Conservation (phyloP, 2,113 vertebrate genomes). For the Jacana jacana region DNA sequence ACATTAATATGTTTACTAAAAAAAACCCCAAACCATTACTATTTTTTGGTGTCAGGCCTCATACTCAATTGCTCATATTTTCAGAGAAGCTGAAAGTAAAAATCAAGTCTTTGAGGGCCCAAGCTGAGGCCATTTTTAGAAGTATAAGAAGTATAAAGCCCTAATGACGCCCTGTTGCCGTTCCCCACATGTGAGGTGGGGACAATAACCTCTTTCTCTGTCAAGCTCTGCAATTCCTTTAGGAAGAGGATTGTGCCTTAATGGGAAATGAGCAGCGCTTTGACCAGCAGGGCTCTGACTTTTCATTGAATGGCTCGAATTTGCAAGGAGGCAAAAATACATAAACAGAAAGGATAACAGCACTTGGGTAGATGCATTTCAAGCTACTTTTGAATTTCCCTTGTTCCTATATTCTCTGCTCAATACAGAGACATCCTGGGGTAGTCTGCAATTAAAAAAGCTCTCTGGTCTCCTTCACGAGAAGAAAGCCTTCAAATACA, state of each 20-base stretch:
- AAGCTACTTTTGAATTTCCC: background rate
- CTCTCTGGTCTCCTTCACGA: background rate
- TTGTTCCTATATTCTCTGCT: background rate
- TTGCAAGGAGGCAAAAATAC: background rate
- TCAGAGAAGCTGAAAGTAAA: background rate
- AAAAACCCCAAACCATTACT: background rate
- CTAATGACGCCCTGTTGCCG: background rate
- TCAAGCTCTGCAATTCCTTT: constrained; percentile 1
- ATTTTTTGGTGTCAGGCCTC: background rate
- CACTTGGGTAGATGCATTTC: background rate
- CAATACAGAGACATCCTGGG: background rate
- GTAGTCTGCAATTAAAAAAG: background rate
- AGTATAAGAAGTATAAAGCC: background rate
- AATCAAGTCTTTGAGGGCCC: background rate
- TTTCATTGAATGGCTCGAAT: background rate
- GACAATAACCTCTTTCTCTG: constrained; percentile 1
- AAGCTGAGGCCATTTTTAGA: background rate
- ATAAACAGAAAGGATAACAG: background rate
- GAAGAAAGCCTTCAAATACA: background rate
- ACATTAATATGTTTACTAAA: background rate
- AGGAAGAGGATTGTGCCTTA: background rate
- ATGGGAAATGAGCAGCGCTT: background rate
- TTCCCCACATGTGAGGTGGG: background rate
- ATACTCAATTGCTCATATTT: background rate
- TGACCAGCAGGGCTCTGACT: constrained; percentile 11